Base-by-base conservation (phyloP, 1,140 invertebrate genomes). In the Samia ricini region DNA sequence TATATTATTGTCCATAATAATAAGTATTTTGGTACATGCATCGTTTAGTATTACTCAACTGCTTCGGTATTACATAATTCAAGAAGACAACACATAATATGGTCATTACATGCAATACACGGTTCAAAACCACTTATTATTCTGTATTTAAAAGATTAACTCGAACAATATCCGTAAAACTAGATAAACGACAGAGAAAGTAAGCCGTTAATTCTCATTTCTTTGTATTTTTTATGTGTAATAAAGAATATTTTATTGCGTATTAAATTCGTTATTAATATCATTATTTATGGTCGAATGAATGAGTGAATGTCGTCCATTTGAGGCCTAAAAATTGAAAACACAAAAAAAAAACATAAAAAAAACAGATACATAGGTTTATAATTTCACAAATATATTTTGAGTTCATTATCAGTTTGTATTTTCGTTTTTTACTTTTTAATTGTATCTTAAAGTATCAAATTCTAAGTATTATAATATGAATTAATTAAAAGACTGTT, bases 11-110 rank as follows among this genome's bases (percentile, higher is more conserved):
- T 42, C 33, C 33, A 42, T 42, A 42, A 42, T 42, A 42, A 42
- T 26, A 26, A 26, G 33, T 42, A 42, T 42, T 50, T 21, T 10
- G 50, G 50, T 52, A 52, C 50, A 52, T 20, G 50, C 50, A 21
- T 52, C 19, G 22, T 52, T 52, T 52, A 21, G 19, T 52, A 52
- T 52, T 52, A 52, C 12, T 12, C 50, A 52, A 52, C 19, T 2
- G 4, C 12, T n/a, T n/a, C n/a, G n/a, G 8, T 42, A 15, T 42
- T 42, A 42, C 33, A 42, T 42, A 42, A 42, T 10, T 42, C n/a
- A 15, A 15, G 33, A 42, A 42, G 33, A 42, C 33, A 42, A 15
- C 33, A 4, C n/a, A n/a, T n/a, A n/a, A n/a, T 42, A 42, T 15
- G 33, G 33, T 15, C 33, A 8, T 42, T 42, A 42, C 4, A 42